Conservation (phyloP, 2,113 vertebrate species). For the Felis chaus region DNA sequence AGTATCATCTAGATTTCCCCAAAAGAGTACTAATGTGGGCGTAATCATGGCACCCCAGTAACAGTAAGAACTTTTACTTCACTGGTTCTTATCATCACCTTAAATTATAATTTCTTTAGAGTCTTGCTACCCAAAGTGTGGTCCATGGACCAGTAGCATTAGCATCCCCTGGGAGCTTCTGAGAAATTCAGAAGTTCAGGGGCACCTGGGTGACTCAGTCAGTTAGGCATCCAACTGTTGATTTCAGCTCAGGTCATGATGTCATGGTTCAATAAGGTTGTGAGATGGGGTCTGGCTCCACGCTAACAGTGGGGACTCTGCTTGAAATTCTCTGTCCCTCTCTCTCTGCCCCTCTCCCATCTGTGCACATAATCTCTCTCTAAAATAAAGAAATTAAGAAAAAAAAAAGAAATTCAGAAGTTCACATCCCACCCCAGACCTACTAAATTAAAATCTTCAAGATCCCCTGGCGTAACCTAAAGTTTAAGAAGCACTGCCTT, state of each 20-base stretch:
- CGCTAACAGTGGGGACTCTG: too few relatives aligned
- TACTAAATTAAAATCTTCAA: neutral
- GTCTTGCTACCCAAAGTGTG: neutral
- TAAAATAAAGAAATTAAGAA: too few relatives aligned
- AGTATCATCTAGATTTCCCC: neutral
- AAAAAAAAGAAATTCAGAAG: neutral
- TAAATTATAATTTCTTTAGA: neutral
- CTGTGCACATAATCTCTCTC: too few relatives aligned
- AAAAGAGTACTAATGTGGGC: neutral
- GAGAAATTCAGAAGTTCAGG: neutral
- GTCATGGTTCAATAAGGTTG: too few relatives aligned
- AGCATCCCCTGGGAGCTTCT: neutral
- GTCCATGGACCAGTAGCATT: neutral
- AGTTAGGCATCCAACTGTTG: too few relatives aligned
- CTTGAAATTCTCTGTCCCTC: too few relatives aligned
- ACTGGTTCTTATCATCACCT: neutral
- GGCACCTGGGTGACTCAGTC: too few relatives aligned
- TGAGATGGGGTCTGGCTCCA: too few relatives aligned
- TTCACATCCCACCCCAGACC: neutral
- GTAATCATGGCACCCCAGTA: neutral
- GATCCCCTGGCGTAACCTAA: too few relatives aligned
- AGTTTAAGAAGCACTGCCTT: neutral
- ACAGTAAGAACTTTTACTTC: neutral
- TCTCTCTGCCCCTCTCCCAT: too few relatives aligned
- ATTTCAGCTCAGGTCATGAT: too few relatives aligned